phyloP scores from a whole-genome alignment of 2,888 invertebrate species.

The Barypeithes pellucidus region DNA sequence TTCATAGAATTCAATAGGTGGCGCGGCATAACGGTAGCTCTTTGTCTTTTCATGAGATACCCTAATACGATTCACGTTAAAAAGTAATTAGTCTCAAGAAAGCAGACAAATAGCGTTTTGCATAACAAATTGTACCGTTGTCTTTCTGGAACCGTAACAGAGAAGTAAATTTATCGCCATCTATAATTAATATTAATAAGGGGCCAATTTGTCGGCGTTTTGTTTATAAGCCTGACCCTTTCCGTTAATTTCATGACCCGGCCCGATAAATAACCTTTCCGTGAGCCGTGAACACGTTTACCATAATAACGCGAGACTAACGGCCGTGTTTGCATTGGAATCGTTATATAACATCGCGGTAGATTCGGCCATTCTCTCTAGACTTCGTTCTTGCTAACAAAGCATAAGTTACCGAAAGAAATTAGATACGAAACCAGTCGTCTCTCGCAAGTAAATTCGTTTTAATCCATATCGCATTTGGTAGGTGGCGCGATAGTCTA shows the following conservation, averaged over 20 bases:
- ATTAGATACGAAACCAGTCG: too few relatives aligned
- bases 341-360: constrained; percentile 1
- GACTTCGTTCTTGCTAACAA: too few relatives aligned
- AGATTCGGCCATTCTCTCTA: too few relatives aligned
- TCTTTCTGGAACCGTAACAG: constrained; percentile 25
- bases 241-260: constrained; percentile 54
- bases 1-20: too few relatives aligned
- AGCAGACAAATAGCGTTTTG: constrained; percentile 7
- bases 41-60: not conserved
- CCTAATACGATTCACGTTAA: not conserved
- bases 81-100: constrained; percentile 10
- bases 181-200: constrained; percentile 53
- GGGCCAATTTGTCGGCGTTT: constrained; percentile 52
- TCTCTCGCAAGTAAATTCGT: too few relatives aligned
- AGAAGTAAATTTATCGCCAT: constrained; percentile 38
- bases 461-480: too few relatives aligned
- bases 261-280: constrained; percentile 49
- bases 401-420: too few relatives aligned
- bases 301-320: constrained; percentile 44
- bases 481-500: too few relatives aligned
- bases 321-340: constrained; percentile 27
- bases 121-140: constrained; percentile 31
- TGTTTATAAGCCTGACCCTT: constrained; percentile 54
- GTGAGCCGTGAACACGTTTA: constrained; percentile 52
- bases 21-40: too few relatives aligned